phyloP scores from a whole-genome alignment of 2,113 vertebrate genomes.

The Rutilus rutilus region DNA sequence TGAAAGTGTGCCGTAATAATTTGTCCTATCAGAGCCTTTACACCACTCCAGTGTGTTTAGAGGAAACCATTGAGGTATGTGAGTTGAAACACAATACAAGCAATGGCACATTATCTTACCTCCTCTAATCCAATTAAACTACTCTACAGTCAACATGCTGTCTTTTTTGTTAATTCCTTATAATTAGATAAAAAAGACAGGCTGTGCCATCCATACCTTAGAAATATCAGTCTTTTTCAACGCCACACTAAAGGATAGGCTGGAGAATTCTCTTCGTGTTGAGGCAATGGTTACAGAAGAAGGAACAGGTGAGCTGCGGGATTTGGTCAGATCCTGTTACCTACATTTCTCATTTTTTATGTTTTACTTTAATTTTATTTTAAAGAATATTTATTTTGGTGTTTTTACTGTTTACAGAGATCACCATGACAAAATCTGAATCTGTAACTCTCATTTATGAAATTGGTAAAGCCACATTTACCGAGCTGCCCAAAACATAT shows the following conservation, averaged over 20 bases:
- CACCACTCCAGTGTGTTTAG: background rate
- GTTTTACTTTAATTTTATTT: background rate
- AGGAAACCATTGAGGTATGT: slow-evolving; percentile 17
- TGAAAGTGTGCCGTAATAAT: slow-evolving; percentile 56
- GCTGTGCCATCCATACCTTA: slow-evolving; percentile 5
- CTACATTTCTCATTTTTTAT: background rate
- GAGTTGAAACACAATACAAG: background rate
- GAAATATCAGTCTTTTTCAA: slow-evolving; percentile 55
- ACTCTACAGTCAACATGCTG: background rate
- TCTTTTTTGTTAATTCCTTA: background rate
- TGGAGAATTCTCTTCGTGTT: slow-evolving; percentile 16
- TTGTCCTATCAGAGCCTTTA: background rate
- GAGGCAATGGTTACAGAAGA: slow-evolving; percentile 58
- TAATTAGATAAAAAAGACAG: background rate
- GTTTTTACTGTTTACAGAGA: slow-evolving; percentile 18
- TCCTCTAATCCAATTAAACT: background rate
- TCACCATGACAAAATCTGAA: slow-evolving; percentile 25
- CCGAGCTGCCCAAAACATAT: slow-evolving; percentile 66
- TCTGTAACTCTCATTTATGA: slow-evolving; percentile 26
- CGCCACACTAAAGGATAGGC: background rate
- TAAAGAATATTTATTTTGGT: background rate
- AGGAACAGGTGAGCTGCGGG: background rate
- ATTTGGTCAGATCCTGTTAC: background rate
- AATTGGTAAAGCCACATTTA: slow-evolving; percentile 66
- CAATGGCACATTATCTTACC: background rate